Conservation (phyloP, 2,113 vertebrate species). For the Rhodinocichla rosea region DNA sequence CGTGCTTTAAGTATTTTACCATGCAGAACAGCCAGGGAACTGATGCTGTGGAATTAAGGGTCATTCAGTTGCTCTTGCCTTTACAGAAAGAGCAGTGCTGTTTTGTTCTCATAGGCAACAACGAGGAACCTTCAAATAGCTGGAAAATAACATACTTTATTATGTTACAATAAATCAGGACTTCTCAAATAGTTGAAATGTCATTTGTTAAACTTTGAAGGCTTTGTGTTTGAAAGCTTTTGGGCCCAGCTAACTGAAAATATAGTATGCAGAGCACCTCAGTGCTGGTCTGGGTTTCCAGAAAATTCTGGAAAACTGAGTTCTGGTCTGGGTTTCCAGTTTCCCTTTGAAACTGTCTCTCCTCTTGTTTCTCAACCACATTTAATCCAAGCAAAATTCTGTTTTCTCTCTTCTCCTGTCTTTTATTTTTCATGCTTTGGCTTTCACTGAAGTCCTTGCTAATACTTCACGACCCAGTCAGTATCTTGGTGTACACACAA, state of each 20-base stretch:
- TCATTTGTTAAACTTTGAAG: not conserved
- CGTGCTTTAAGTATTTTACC: not conserved
- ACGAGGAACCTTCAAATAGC: not conserved
- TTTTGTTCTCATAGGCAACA: not conserved
- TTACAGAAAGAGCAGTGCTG: not conserved
- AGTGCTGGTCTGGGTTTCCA: not conserved
- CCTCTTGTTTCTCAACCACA: not conserved
- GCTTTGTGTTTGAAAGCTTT: not conserved
- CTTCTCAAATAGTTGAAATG: not conserved
- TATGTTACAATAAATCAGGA: not conserved
- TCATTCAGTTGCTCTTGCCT: not conserved
- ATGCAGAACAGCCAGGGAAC: not conserved
- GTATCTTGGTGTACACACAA: not conserved
- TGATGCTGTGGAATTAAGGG: not conserved
- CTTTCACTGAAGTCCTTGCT: not conserved
- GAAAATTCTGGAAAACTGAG: not conserved
- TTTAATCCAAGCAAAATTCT: not conserved
- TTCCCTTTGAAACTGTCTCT: not conserved
- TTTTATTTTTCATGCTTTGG: not conserved
- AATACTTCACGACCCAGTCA: not conserved
- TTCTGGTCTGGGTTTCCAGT: not conserved
- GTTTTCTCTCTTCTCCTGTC: not conserved
- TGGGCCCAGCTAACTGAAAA: not conserved
- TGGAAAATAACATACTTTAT: not conserved
- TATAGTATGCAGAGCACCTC: not conserved